These are phyloP conservation scores for Sternarchorhynchus goeldii DNA, from an alignment of 2,797 vertebrate species.

Conservation along the genomic window DNA sequence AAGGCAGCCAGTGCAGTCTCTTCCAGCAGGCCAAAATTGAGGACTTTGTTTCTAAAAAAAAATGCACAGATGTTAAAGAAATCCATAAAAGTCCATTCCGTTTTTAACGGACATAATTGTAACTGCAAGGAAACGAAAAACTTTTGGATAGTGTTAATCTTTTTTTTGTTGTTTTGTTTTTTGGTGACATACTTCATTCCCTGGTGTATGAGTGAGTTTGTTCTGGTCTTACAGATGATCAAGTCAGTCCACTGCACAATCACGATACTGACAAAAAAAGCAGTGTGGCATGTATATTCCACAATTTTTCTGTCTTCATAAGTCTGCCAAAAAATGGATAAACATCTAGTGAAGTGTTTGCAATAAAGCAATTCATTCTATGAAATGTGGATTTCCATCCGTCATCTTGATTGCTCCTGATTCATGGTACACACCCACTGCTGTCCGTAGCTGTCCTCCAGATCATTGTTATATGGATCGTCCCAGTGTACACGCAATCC, in stretches of 20 bases:
- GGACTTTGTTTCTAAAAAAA: constrained; percentile 87
- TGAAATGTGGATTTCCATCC: neutral
- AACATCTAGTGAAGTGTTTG: too few relatives aligned
- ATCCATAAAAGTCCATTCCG: neutral
- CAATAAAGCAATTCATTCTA: neutral
- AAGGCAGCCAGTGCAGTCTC: constrained; percentile 95
- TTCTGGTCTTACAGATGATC: constrained; percentile 97
- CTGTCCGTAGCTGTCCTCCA: constrained; percentile 98
- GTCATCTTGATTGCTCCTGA: neutral
- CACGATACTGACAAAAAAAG: constrained; percentile 96
- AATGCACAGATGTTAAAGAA: neutral
- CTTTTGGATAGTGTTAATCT: neutral
- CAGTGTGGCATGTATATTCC: constrained; percentile 95
- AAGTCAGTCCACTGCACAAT: constrained; percentile 96
- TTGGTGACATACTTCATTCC: constrained; percentile 88
- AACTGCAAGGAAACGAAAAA: neutral
- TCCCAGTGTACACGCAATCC: constrained; percentile 89
- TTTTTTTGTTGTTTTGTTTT: neutral
- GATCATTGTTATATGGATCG: constrained; percentile 83
- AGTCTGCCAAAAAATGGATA: constrained; percentile 73
- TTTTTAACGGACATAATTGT: neutral
- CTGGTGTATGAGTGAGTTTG: constrained; percentile 95
- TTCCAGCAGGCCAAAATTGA: constrained; percentile 97
- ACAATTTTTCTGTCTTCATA: constrained; percentile 93
- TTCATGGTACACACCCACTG: constrained; percentile 85